Conservation (phyloP, 2,797 vertebrate species). For the Tarsius wallacei region DNA sequence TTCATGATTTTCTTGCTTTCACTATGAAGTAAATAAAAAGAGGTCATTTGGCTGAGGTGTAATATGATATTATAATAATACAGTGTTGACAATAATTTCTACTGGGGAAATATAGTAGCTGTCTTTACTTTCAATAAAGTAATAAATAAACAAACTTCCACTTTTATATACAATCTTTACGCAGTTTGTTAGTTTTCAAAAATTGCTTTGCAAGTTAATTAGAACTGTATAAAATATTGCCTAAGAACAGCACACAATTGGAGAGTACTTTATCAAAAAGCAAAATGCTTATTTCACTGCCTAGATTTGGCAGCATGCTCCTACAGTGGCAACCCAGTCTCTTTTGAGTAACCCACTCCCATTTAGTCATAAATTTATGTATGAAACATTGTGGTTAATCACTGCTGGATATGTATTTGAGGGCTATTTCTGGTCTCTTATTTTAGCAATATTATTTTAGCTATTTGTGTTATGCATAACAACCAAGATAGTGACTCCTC, state of each 20-base stretch:
- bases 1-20: slow-evolving; percentile 19
- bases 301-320: neutral
- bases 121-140: neutral
- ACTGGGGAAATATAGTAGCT: neutral
- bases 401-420: neutral
- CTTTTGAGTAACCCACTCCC: neutral
- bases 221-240: neutral
- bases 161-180: neutral
- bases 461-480: neutral
- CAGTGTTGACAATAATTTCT: neutral
- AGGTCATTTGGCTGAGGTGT: neutral
- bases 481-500: neutral
- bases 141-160: slow-evolving; percentile 20
- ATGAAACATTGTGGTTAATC: neutral
- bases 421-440: neutral
- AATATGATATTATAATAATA: neutral
- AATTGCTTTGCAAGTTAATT: slow-evolving; percentile 50
- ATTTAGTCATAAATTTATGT: neutral
- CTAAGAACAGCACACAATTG: neutral
- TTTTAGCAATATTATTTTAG: neutral
- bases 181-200: slow-evolving; percentile 22
- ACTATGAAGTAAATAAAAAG: slow-evolving; percentile 26
- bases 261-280: neutral
- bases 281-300: neutral
- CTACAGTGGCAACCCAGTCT: neutral